Evolutionary conservation across 2,113 vertebrate genomes (phyloP).

Genomic region (Gorsachius goisagi): DNA sequence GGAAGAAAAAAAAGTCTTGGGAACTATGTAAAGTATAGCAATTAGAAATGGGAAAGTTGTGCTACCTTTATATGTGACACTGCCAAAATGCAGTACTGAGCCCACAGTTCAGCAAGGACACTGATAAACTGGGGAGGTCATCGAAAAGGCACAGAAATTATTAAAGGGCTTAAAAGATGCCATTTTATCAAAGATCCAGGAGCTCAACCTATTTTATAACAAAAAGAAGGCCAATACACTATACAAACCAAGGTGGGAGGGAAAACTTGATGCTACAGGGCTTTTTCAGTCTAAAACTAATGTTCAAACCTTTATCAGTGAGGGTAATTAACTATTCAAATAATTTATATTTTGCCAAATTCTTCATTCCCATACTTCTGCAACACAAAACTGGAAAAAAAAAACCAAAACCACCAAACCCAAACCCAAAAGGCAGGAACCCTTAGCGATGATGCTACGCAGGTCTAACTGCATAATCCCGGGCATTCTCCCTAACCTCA

Average conservation of each 20-base stretch:
- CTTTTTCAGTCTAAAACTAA: not conserved
- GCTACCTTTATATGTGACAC: not conserved
- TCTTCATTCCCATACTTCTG: not conserved
- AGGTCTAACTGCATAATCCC: not conserved
- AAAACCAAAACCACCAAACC: not conserved
- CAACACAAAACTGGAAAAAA: not conserved
- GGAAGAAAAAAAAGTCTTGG: not conserved
- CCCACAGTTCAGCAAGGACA: not conserved
- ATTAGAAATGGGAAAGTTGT: not conserved
- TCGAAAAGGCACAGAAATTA: not conserved
- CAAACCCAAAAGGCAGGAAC: not conserved
- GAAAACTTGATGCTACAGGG: not conserved
- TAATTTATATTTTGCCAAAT: not conserved
- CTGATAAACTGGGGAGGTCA: not conserved
- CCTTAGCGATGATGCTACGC: not conserved
- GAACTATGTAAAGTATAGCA: not conserved
- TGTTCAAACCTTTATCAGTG: not conserved
- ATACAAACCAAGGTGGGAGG: accelerated
- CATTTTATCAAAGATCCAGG: not conserved
- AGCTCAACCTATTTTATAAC: not conserved
- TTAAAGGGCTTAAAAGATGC: not conserved
- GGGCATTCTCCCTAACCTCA: not conserved
- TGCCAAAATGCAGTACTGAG: not conserved
- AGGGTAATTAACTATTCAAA: not conserved
- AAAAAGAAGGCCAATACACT: not conserved